phyloP scores from a whole-genome alignment of 2,797 vertebrate genomes.

The Sphenopsis melanotis region DNA sequence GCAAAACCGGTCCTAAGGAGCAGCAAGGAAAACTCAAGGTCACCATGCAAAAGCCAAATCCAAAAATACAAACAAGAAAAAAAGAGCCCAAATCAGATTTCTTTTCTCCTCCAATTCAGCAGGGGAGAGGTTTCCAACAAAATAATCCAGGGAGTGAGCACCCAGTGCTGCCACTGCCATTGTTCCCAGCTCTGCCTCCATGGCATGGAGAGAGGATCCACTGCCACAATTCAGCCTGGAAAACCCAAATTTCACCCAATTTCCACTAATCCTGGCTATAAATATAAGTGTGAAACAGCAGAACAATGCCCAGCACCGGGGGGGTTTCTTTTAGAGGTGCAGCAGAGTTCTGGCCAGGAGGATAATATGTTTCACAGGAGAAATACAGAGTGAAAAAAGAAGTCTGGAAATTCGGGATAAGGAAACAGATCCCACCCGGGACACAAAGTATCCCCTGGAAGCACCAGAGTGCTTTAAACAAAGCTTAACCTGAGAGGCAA shows the following conservation, averaged over 20 bases:
- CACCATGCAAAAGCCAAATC: not conserved
- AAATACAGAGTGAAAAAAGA: not conserved
- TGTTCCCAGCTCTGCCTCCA: not conserved
- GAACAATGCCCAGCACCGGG: rapidly evolving
- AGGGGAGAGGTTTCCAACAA: not conserved
- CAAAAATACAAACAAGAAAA: not conserved
- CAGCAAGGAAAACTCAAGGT: conserved; percentile 52
- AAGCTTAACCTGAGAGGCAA: not conserved
- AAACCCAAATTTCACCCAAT: not conserved
- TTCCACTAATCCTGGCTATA: not conserved
- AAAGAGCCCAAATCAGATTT: not conserved
- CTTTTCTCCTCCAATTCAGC: not conserved
- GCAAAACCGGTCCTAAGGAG: not conserved
- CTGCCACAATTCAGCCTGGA: not conserved
- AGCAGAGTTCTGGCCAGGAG: rapidly evolving
- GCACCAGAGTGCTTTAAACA: rapidly evolving
- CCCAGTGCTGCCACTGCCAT: not conserved
- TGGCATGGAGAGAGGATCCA: not conserved
- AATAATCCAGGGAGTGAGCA: not conserved
- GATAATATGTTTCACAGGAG: not conserved
- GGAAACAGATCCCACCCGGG: not conserved
- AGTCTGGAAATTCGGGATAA: not conserved
- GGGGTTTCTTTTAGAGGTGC: not conserved
- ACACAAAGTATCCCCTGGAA: not conserved
- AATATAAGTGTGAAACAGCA: not conserved